These are phyloP conservation scores for Scopus umbretta DNA, from an alignment of 2,113 vertebrate genomes.

Conservation along the genomic window DNA sequence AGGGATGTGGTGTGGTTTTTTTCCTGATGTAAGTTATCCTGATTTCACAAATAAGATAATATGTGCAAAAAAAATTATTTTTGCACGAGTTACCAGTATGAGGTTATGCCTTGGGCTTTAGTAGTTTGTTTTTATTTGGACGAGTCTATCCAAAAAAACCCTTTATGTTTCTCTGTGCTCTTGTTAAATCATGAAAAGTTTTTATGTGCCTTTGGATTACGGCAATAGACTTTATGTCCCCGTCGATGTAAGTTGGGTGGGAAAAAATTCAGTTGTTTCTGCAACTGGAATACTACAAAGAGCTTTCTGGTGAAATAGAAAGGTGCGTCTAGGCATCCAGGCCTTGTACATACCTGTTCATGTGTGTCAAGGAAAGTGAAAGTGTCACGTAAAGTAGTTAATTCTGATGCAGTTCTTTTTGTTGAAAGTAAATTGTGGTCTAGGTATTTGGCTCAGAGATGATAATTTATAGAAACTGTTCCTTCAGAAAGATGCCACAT, in stretches of 20 bases:
- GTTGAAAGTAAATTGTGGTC: neutral
- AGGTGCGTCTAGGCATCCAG: neutral
- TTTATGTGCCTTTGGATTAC: neutral
- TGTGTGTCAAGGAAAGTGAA: neutral
- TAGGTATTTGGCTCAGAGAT: neutral
- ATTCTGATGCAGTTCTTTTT: neutral
- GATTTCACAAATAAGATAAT: neutral
- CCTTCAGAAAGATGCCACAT: neutral
- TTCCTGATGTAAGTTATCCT: neutral
- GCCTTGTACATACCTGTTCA: neutral
- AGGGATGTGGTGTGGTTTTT: neutral
- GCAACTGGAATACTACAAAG: neutral
- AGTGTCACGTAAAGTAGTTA: rapidly evolving
- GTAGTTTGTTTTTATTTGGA: neutral
- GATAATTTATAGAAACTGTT: neutral
- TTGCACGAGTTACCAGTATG: neutral
- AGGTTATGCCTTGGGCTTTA: neutral
- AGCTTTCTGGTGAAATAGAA: neutral
- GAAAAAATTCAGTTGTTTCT: neutral
- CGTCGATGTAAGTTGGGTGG: neutral
- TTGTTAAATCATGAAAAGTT: neutral
- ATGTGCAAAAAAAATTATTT: neutral
- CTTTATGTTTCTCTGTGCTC: neutral
- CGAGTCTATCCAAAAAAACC: neutral
- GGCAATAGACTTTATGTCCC: neutral